These are phyloP conservation scores for Elephantulus edwardii DNA, from an alignment of 2,113 vertebrate species.

Conservation along the genomic window DNA sequence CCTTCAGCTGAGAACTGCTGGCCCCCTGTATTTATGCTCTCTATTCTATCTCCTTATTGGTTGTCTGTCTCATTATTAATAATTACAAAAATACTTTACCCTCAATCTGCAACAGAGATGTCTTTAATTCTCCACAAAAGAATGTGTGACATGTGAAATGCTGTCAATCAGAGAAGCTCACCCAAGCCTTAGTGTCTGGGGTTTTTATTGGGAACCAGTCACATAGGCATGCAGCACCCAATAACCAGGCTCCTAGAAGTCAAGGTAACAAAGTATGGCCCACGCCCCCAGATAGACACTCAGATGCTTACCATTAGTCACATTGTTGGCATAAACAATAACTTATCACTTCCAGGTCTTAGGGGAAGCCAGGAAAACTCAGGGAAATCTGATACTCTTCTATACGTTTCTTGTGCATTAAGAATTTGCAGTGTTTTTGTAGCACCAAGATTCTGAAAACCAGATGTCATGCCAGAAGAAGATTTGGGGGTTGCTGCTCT, in stretches of 20 bases:
- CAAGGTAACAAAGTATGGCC: too few species aligned
- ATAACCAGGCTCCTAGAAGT: too few species aligned
- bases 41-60: too few species aligned
- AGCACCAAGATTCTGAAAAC: conserved; percentile 23
- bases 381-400: neutral
- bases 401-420: neutral
- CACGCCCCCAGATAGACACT: too few species aligned
- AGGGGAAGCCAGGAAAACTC: neutral
- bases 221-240: neutral
- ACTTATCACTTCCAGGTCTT: neutral
- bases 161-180: neutral
- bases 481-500: conserved; percentile 27
- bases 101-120: too few species aligned
- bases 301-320: neutral
- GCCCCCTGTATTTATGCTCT: too few species aligned
- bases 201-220: neutral
- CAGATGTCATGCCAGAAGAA: neutral
- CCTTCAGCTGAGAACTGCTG: too few species aligned
- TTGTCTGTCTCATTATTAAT: too few species aligned
- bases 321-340: neutral
- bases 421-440: conserved; percentile 10
- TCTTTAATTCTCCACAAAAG: neutral
- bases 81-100: too few species aligned
- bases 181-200: neutral
- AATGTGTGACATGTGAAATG: neutral